phyloP scores from a whole-genome alignment of 2,113 vertebrate genomes.

The Cyanoramphus novaezelandiae region DNA sequence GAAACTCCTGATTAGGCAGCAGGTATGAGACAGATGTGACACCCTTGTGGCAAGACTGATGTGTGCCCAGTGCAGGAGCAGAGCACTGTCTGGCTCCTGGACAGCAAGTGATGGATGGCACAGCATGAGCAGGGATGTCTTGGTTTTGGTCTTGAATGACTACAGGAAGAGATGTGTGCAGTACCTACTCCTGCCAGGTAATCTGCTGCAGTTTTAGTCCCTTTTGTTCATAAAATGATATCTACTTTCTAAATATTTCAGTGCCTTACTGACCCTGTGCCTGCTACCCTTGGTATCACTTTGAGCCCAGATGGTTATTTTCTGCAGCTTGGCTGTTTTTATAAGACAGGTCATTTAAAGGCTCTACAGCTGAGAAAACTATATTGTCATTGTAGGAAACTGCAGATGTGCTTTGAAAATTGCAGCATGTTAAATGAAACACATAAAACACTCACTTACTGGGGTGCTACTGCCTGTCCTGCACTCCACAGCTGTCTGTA shows the following conservation, averaged over 20 bases:
- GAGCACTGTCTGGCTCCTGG: background rate
- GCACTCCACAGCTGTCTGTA: background rate
- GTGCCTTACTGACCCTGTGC: fast-evolving
- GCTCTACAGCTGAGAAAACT: background rate
- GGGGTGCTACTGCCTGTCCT: background rate
- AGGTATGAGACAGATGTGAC: background rate
- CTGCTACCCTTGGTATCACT: background rate
- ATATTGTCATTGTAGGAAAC: background rate
- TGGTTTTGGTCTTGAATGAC: fast-evolving
- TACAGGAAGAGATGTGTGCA: background rate
- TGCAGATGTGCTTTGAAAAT: constrained; percentile 24
- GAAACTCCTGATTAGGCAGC: background rate
- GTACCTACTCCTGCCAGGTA: background rate
- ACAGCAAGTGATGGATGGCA: background rate
- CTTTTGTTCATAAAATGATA: background rate
- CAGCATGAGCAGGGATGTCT: background rate
- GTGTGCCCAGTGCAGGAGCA: fast-evolving
- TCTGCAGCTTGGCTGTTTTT: background rate
- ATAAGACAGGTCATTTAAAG: background rate
- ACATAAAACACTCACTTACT: background rate
- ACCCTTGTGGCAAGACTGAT: fast-evolving
- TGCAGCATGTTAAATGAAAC: background rate
- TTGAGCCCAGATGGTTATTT: background rate
- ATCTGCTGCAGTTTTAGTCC: background rate
- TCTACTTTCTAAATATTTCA: background rate